Conservation (phyloP, 2,113 vertebrate species). For the Urocitellus parryii region DNA sequence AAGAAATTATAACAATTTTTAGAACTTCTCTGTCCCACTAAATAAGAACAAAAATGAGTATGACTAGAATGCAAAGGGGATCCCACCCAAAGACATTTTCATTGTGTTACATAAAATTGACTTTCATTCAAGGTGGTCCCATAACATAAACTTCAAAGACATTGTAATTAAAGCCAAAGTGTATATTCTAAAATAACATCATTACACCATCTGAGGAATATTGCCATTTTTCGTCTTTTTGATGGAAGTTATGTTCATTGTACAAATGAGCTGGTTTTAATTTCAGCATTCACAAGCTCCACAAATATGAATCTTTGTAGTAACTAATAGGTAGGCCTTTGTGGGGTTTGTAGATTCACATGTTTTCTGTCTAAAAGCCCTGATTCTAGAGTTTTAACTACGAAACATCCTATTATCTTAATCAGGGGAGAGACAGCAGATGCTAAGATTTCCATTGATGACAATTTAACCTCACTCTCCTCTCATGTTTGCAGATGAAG, state of each 20-base stretch:
- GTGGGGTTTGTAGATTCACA: neutral
- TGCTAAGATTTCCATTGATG: neutral
- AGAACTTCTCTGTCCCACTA: neutral
- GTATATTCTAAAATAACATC: neutral
- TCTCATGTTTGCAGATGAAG: slow-evolving; percentile 91
- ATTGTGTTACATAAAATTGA: slow-evolving; percentile 31
- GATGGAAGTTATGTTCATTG: neutral
- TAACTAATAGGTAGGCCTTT: neutral
- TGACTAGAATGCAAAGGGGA: too few species aligned
- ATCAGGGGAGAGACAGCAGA: neutral
- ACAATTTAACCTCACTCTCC: neutral
- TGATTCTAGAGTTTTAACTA: neutral
- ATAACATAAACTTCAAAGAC: neutral
- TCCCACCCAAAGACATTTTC: neutral
- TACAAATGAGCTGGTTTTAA: neutral
- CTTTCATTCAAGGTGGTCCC: neutral
- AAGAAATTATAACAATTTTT: neutral
- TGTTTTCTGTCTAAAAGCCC: neutral
- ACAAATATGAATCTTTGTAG: neutral
- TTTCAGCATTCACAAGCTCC: neutral
- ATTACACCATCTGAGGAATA: neutral
- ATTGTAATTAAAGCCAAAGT: neutral
- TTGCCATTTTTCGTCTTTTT: neutral
- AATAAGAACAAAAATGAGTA: neutral
- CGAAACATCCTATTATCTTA: neutral